These are phyloP conservation scores for Tethya wilhelma DNA, from an alignment of 37 sponge, comb jelly and placozoan species.

Conservation along the genomic window DNA sequence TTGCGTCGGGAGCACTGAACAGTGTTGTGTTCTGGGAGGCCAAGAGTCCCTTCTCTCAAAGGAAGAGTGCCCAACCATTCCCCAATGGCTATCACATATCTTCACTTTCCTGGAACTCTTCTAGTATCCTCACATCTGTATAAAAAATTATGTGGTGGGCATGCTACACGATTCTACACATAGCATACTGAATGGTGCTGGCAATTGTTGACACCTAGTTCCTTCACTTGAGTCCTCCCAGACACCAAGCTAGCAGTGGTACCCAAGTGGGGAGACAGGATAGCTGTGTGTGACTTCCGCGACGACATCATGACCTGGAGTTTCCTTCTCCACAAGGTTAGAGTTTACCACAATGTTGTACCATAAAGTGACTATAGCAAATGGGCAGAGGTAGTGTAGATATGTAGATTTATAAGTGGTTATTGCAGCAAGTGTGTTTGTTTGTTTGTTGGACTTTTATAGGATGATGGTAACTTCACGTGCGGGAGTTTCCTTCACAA, in stretches of 20 bases:
- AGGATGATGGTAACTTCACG: conserved; percentile 59
- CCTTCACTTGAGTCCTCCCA: background rate
- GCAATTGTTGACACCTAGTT: too few species aligned
- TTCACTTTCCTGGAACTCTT: conserved; percentile 43
- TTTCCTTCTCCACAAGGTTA: conserved; percentile 36
- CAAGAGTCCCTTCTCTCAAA: conserved; percentile 29
- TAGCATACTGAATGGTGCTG: too few species aligned
- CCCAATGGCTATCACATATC: conserved; percentile 9
- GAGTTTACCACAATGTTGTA: background rate
- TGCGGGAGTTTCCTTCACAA: conserved; percentile 63
- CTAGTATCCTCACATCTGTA: conserved; percentile 70
- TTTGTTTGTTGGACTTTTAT: background rate
- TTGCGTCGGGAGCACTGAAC: conserved; percentile 39
- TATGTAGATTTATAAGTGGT: background rate
- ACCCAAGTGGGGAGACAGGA: conserved; percentile 39
- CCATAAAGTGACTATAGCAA: background rate
- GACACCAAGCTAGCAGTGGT: conserved; percentile 50
- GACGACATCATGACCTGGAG: conserved; percentile 33
- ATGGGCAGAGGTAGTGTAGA: background rate
- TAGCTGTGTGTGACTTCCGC: conserved; percentile 40
- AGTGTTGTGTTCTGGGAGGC: conserved; percentile 52
- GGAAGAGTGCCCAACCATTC: conserved; percentile 47
- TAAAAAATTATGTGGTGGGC: too few species aligned
- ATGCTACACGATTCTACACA: too few species aligned
- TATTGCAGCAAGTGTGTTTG: background rate